Conservation (phyloP, 2,113 vertebrate genomes). For the Fukomys damarensis region DNA sequence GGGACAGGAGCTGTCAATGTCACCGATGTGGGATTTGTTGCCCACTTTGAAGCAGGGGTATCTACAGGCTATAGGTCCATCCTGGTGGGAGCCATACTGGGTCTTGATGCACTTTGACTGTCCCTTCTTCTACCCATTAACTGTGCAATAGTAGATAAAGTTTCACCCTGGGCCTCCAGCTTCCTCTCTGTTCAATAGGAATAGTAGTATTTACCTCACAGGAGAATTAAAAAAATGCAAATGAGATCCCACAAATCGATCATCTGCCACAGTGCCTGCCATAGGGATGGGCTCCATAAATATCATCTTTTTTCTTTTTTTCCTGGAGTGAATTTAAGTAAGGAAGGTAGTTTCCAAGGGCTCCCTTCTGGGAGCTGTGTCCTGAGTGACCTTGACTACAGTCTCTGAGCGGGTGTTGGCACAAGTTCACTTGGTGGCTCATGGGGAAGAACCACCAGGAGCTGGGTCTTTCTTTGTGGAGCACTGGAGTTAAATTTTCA, state of each 20-base stretch:
- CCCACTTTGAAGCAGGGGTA: neutral
- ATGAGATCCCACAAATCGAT: neutral
- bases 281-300: too few species aligned
- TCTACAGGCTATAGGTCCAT: neutral
- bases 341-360: neutral
- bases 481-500: slow-evolving; percentile 38
- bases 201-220: neutral
- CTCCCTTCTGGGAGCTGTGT: neutral
- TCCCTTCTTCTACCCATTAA: neutral
- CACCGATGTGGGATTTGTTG: neutral
- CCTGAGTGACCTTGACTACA: neutral
- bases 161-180: neutral
- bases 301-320: neutral
- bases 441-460: neutral
- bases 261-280: neutral
- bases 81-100: neutral
- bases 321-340: neutral
- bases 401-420: neutral
- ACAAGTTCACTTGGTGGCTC: neutral
- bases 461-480: neutral
- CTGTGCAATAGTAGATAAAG: neutral
- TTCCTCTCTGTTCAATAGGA: neutral
- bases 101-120: neutral
- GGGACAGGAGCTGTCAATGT: accelerated
- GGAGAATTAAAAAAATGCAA: neutral